Evolutionary conservation across 2,888 invertebrate species (phyloP).

Genomic region (Pristionchus maxplancki): DNA sequence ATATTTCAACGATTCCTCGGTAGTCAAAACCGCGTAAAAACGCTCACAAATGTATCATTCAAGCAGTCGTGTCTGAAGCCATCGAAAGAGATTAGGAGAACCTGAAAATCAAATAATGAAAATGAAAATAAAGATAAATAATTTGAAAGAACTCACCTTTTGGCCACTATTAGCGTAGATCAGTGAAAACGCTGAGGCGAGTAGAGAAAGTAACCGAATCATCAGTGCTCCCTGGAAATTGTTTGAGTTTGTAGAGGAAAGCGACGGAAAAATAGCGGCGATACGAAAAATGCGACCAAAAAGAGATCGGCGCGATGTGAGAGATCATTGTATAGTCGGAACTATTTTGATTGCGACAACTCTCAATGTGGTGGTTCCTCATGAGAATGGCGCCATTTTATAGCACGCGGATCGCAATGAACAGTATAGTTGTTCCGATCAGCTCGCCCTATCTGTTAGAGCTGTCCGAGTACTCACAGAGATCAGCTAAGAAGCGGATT

Average conservation of each 20-base stretch:
- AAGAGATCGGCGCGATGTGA: too few species aligned
- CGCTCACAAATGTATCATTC: slow-evolving; percentile 59
- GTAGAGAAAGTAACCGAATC: background rate
- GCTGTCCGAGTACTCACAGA: too few species aligned
- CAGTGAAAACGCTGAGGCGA: background rate
- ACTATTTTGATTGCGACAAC: too few species aligned
- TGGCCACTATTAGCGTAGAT: background rate
- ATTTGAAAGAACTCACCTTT: background rate
- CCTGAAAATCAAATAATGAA: background rate
- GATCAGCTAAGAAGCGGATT: too few species aligned
- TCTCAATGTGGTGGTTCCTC: too few species aligned
- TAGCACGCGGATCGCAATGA: too few species aligned
- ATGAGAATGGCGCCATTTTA: too few species aligned
- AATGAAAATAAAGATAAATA: background rate
- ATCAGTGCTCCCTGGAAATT: background rate
- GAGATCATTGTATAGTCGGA: too few species aligned
- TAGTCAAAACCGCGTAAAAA: too few species aligned
- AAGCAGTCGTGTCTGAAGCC: slow-evolving; percentile 66
- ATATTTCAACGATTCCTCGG: too few species aligned
- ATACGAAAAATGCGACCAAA: background rate
- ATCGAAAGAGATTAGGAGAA: slow-evolving; percentile 65
- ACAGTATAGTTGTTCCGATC: too few species aligned
- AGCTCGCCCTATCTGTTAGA: too few species aligned
- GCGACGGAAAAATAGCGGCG: background rate
- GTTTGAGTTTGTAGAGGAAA: background rate